A percentile compares a stretch with the other conserved stretches of the same genome.
phyloP scores from a whole-genome alignment of 2,797 vertebrate genomes.

The Malacoraja senta region DNA sequence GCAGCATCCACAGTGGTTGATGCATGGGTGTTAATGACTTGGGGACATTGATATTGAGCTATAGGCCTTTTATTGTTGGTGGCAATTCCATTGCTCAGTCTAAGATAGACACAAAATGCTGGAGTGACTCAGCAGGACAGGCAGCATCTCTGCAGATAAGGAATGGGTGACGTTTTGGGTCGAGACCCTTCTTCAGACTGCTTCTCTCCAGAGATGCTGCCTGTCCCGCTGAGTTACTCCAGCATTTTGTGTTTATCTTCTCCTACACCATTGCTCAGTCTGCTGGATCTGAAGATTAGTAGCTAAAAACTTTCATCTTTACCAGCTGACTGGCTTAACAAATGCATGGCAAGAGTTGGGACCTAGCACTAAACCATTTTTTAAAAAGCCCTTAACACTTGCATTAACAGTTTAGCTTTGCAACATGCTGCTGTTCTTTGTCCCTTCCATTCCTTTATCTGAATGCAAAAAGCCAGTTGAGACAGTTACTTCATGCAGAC shows the following conservation, averaged over 20 bases:
- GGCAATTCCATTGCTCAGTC: not conserved
- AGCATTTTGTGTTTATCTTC: no score
- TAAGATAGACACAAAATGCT: no score
- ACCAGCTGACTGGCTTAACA: not conserved
- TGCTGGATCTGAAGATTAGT: not conserved
- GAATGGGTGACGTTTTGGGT: no score
- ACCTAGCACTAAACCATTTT: not conserved
- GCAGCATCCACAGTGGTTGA: not conserved
- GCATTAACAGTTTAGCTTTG: not conserved
- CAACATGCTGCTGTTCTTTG: no score
- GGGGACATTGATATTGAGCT: not conserved
- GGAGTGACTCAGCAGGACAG: no score
- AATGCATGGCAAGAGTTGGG: not conserved
- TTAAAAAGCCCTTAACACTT: not conserved
- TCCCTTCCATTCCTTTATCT: not conserved
- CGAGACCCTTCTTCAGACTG: no score
- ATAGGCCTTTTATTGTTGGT: not conserved
- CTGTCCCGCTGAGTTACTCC: no score
- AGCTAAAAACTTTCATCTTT: not conserved
- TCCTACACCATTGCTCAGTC: not conserved
- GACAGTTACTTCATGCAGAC: not conserved
- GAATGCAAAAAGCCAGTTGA: not conserved
- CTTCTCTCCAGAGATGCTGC: no score
- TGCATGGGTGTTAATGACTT: not conserved
- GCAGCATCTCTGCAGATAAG: no score